phyloP scores from a whole-genome alignment of 2,113 vertebrate species.

The Ranitomeya imitator region DNA sequence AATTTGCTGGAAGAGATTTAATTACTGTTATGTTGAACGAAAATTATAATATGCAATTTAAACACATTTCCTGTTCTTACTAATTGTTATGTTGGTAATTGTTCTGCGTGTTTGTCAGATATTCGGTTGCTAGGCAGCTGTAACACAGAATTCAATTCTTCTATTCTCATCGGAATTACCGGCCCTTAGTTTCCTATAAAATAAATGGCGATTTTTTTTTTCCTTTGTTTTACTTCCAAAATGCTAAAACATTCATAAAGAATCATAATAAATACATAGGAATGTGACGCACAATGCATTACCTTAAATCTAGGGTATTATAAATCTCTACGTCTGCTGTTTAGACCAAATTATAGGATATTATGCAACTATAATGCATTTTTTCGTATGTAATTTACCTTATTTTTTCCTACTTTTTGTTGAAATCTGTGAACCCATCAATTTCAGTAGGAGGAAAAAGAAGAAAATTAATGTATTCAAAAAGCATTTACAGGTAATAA shows the following conservation, averaged over 20 bases:
- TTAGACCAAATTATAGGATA: neutral
- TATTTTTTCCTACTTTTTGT: neutral
- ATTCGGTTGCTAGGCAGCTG: slow-evolving; percentile 54
- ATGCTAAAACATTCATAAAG: slow-evolving; percentile 2
- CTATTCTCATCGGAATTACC: slow-evolving; percentile 6
- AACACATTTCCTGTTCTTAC: slow-evolving; percentile 53
- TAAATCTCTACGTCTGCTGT: neutral
- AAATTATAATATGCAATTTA: slow-evolving; percentile 55
- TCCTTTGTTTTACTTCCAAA: neutral
- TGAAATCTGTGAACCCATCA: neutral
- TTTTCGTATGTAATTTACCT: neutral
- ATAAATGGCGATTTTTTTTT: neutral
- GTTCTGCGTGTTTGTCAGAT: slow-evolving; percentile 48
- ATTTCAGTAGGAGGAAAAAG: neutral
- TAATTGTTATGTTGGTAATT: slow-evolving; percentile 57
- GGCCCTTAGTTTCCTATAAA: neutral
- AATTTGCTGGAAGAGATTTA: slow-evolving; percentile 44
- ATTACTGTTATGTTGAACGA: slow-evolving; percentile 55
- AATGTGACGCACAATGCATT: neutral
- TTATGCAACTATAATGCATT: neutral
- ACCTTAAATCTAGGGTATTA: neutral
- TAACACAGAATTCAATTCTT: neutral
- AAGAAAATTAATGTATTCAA: neutral
- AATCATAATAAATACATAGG: neutral
- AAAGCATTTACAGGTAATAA: neutral